Percentiles rank a stretch among this genome's conserved stretches.
Evolutionary conservation across 2,888 invertebrate genomes (phyloP).

Genomic region (Ophion obscuratus): DNA sequence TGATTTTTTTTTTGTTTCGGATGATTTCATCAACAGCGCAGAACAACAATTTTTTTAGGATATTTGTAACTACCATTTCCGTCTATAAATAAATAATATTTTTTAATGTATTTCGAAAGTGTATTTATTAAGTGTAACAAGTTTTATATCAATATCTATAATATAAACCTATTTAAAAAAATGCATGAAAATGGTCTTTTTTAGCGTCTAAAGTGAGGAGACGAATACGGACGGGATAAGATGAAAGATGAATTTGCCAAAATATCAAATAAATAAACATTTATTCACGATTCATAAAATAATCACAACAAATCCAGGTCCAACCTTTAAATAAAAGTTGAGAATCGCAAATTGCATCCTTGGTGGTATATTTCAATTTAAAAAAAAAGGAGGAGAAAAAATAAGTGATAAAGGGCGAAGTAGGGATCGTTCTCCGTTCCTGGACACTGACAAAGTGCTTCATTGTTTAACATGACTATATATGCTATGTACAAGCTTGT

Average conservation of each 20-base stretch:
- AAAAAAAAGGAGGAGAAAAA: constrained; percentile 25
- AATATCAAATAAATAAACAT: constrained; percentile 72
- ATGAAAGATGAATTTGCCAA: constrained; percentile 30
- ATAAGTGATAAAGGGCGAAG: constrained; percentile 16
- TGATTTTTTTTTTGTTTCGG: too few relatives aligned
- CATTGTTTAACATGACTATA: constrained; percentile 55
- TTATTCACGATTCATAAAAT: constrained; percentile 73
- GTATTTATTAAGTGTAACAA: too few relatives aligned
- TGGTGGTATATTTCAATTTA: constrained; percentile 52
- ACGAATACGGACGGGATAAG: too few relatives aligned
- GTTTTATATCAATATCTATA: too few relatives aligned
- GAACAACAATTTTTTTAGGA: too few relatives aligned
- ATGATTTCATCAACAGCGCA: too few relatives aligned
- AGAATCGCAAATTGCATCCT: constrained; percentile 36
- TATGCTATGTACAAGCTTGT: constrained; percentile 62
- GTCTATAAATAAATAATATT: too few relatives aligned
- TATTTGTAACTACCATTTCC: too few relatives aligned
- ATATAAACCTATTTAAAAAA: too few relatives aligned
- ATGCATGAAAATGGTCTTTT: too few relatives aligned
- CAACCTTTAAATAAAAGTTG: constrained; percentile 64
- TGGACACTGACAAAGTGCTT: constrained; percentile 35
- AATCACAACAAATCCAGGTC: constrained; percentile 70
- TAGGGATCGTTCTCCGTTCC: not conserved
- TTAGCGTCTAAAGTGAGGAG: too few relatives aligned
- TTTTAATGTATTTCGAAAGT: too few relatives aligned